A percentile compares a stretch with the other conserved stretches of the same genome.
Conservation (phyloP, 1,140 invertebrate species). For the Helicoverpa armigera region DNA sequence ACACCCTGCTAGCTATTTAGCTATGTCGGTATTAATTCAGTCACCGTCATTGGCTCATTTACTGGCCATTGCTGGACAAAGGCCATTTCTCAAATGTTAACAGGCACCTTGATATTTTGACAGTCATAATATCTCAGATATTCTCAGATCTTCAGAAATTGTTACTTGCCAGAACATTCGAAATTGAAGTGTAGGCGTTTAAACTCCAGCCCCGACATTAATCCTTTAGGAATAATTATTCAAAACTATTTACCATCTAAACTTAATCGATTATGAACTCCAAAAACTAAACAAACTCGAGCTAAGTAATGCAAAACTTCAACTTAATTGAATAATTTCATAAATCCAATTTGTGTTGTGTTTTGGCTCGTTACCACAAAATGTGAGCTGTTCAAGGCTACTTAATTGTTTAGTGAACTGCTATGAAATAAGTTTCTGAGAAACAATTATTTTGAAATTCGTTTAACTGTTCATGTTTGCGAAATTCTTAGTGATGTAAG, state of each 20-base stretch:
- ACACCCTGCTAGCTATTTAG: too few relatives aligned
- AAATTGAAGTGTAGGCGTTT: too few relatives aligned
- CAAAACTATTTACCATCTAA: background rate
- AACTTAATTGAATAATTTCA: conserved; percentile 38
- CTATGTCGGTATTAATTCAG: too few relatives aligned
- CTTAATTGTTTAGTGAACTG: conserved; percentile 19
- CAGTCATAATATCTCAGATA: too few relatives aligned
- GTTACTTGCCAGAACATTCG: too few relatives aligned
- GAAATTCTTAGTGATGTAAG: conserved; percentile 9
- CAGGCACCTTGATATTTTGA: too few relatives aligned
- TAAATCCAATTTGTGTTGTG: conserved; percentile 36
- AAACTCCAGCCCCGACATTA: too few relatives aligned
- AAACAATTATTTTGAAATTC: conserved; percentile 16
- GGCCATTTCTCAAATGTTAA: too few relatives aligned
- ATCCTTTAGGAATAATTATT: background rate
- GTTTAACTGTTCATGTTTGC: conserved; percentile 11
- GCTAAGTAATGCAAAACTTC: conserved; percentile 41
- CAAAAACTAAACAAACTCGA: conserved; percentile 40
- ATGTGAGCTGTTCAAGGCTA: conserved; percentile 31
- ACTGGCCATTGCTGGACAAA: too few relatives aligned
- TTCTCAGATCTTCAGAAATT: too few relatives aligned
- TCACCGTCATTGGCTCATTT: too few relatives aligned
- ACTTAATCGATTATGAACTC: conserved; percentile 24
- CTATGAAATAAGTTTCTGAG: conserved; percentile 24
- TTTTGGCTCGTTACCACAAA: conserved; percentile 36